A percentile compares a stretch with the other conserved stretches of the same genome.
phyloP scores from a whole-genome alignment of 2,888 invertebrate species.

The Xestia rhomboidea region DNA sequence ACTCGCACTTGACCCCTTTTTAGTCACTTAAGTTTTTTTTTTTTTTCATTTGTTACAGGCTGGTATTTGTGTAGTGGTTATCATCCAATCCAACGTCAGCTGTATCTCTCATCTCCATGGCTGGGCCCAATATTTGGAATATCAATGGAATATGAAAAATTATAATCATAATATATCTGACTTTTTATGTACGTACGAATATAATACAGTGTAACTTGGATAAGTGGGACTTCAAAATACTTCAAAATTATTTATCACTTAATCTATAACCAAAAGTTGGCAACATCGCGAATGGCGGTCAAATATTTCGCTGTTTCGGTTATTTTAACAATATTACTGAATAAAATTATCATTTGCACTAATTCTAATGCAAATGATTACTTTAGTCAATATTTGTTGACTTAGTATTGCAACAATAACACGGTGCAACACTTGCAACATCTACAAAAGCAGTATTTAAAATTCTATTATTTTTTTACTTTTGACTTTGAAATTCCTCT shows the following conservation, averaged over 20 bases:
- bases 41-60: conserved; percentile 18
- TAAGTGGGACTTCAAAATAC: neutral
- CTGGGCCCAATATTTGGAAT: conserved; percentile 23
- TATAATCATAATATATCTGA: conserved; percentile 14
- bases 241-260: neutral
- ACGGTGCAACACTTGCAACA: neutral
- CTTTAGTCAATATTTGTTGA: neutral
- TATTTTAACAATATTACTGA: neutral
- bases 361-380: neutral
- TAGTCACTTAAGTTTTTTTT: neutral
- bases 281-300: neutral
- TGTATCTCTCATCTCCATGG: conserved; percentile 3
- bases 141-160: neutral
- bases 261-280: neutral
- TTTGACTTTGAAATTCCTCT: neutral
- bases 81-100: conserved; percentile 35
- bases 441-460: neutral
- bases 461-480: neutral
- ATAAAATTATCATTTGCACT: neutral
- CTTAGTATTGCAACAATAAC: neutral
- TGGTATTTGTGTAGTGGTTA: conserved; percentile 9
- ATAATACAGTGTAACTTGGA: neutral
- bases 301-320: neutral
- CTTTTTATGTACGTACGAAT: neutral
- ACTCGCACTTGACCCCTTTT: too few relatives aligned